Percentiles rank a stretch among this genome's conserved stretches.
These are phyloP conservation scores for Bufo gargarizans DNA, from an alignment of 2,113 vertebrate species.

Conservation along the genomic window DNA sequence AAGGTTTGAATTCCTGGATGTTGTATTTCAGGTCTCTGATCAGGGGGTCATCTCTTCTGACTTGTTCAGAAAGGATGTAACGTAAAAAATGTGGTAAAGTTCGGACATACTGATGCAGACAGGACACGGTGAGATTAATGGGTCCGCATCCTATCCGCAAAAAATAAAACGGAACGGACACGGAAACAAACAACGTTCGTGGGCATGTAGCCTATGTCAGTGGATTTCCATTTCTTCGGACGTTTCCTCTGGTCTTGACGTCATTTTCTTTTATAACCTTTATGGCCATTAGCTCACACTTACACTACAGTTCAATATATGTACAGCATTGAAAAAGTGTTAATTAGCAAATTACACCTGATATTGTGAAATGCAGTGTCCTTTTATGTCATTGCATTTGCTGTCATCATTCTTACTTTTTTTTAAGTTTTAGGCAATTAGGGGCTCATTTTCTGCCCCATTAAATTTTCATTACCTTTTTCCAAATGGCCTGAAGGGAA, in stretches of 20 bases:
- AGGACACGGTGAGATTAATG: too few relatives aligned
- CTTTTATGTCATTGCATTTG: neutral
- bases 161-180: too few relatives aligned
- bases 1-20: too few relatives aligned
- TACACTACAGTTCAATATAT: neutral
- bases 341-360: neutral
- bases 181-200: too few relatives aligned
- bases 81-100: too few relatives aligned
- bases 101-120: too few relatives aligned
- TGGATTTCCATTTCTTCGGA: neutral
- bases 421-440: neutral
- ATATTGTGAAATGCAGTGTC: neutral
- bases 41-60: too few relatives aligned
- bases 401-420: neutral
- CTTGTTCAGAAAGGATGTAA: too few relatives aligned
- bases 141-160: too few relatives aligned
- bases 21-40: too few relatives aligned
- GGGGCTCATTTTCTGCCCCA: neutral
- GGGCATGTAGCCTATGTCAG: neutral
- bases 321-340: neutral
- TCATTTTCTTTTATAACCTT: neutral
- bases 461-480: neutral
- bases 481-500: neutral
- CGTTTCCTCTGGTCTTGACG: neutral
- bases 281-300: neutral